Evolutionary conservation across 1,140 invertebrate species (phyloP), one percentile per base, ranked within the genome.

Genomic region (Pissodes strobi): DNA sequence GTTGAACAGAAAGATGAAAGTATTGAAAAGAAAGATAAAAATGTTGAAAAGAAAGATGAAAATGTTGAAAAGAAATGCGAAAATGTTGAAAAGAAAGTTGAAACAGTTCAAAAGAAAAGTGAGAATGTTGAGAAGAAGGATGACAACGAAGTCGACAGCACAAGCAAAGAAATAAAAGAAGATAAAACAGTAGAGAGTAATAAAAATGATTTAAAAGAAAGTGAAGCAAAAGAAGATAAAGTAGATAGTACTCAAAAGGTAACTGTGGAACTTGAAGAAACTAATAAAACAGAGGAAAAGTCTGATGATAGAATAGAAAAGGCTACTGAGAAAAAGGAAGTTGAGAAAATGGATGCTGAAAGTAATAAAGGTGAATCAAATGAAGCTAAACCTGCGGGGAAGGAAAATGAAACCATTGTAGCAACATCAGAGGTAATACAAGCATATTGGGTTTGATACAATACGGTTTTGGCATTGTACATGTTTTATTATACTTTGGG

Each of bases 361-460:
- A 51, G 23, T 13, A 48, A 18, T 48, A 22, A 48, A 48, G 10
- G 13, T 19, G 43, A 21, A 19, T 15, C 12, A 25, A n/a, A n/a
- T n/a, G n/a, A n/a, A n/a, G n/a, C 46, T 49, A 25, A 49, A 49
- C 3, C 46, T 43, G 17, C 21, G 17, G 45, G n/a, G n/a, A n/a
- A n/a, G n/a, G n/a, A n/a, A n/a, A n/a, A n/a, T n/a, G n/a, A n/a
- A n/a, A n/a, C n/a, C n/a, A n/a, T n/a, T n/a, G n/a, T n/a, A n/a
- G n/a, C n/a, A n/a, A n/a, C n/a, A n/a, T n/a, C n/a, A n/a, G n/a
- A n/a, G n/a, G n/a, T n/a, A n/a, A n/a, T n/a, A n/a, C n/a, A n/a
- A n/a, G n/a, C n/a, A n/a, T n/a, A n/a, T n/a, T n/a, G n/a, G n/a
- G n/a, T n/a, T n/a, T n/a, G n/a, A n/a, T n/a, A n/a, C n/a, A n/a